Base-by-base conservation (phyloP, 2,113 vertebrate genomes). In the Tapirus terrestris region DNA sequence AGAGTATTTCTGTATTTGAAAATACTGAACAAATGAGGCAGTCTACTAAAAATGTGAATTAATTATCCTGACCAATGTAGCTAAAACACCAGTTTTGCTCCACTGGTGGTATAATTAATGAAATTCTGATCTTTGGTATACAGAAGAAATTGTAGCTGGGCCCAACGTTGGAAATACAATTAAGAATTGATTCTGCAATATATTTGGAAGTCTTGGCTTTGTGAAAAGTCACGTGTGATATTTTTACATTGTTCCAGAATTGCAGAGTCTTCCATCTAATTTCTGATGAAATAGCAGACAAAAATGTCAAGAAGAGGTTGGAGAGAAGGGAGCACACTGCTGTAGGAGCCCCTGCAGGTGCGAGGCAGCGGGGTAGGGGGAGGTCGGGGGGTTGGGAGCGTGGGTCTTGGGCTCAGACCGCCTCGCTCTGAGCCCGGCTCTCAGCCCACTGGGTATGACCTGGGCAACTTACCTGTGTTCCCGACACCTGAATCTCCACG, bases 291-390 rank as follows among this genome's bases (percentile, higher is more conserved):
- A 6, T 2, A 61, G n/a, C 5, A 16, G 73, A 20, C 8, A 14
- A 27, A 27, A 21, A 16, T 2, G 3, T 43, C 45, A 61, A 29
- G 14, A 72, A 43, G 51, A 17, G 39, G 23, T 7, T 43, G 25
- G 9, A 73, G 39, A 56, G 27, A 11, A 60, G 56, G 16, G 39
- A 48, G 11, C 48, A 48, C 48, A 48, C 11, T 48, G 48, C 48
- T 48, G 8, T 48, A 10, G 48, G 11, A 48, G 9, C 9, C 48
- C 10, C 48, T 48, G 48, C 6, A 51, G 43, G 45, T 29, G 17
- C 3, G 9, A 13, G 45, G 21, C 5, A 8, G 3, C 4, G 7
- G 67, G 43, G 2, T 48, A 0, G 1, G 1, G 17, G 48, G 21
- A 23, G 18, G 4, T 2, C 6, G 27, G 48, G 21, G 29, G 18